Conservation (phyloP, 2,113 vertebrate genomes). For the Archocentrus centrarchus region DNA sequence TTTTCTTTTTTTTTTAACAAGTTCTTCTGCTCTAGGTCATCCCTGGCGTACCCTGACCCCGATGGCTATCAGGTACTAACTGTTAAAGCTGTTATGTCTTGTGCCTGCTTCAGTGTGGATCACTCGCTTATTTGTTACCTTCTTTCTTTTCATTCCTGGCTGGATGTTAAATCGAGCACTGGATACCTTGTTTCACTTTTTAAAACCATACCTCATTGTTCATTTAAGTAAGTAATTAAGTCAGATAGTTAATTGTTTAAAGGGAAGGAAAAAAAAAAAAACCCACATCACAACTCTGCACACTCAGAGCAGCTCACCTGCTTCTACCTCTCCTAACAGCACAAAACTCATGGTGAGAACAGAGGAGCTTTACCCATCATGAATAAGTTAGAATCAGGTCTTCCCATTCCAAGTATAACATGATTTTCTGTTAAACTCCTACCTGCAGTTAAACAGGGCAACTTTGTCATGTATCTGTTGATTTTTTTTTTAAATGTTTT, state of each 20-base stretch:
- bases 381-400: background rate
- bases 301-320: background rate
- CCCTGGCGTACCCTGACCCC: constrained; percentile 87
- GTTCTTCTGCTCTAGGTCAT: constrained; percentile 82
- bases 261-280: background rate
- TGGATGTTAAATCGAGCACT: background rate
- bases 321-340: too few relatives aligned
- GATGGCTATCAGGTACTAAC: constrained; percentile 88
- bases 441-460: background rate
- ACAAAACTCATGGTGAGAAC: background rate
- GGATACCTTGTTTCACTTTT: background rate
- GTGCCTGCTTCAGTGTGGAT: background rate
- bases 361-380: too few relatives aligned
- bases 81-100: background rate
- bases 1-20: background rate
- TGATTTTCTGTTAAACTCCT: too few relatives aligned
- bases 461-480: background rate
- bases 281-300: background rate
- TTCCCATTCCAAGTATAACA: background rate
- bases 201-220: background rate
- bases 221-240: too few relatives aligned
- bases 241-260: background rate
- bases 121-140: background rate
- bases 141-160: background rate
- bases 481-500: background rate